phyloP scores from a whole-genome alignment of 2,797 vertebrate species.

The Amblyraja radiata region DNA sequence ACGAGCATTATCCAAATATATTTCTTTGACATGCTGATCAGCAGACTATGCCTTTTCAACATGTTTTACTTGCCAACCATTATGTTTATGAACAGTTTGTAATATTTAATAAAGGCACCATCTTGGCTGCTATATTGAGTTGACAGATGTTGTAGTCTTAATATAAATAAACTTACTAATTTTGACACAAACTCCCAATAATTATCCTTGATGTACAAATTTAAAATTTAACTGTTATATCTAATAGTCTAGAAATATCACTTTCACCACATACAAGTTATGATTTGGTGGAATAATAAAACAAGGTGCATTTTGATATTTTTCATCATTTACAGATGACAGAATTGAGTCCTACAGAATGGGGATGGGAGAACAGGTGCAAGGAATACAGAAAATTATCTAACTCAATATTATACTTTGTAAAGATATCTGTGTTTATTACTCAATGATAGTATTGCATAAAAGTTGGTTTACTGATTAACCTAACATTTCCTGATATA shows the following conservation, averaged over 20 bases:
- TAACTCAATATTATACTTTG: neutral
- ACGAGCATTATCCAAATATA: neutral
- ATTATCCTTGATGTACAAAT: neutral
- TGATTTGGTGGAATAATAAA: constrained; percentile 16
- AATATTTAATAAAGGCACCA: neutral
- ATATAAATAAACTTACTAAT: neutral
- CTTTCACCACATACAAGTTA: neutral
- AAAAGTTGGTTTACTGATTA: neutral
- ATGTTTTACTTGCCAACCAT: neutral
- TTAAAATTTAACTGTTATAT: neutral
- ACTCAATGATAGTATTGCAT: neutral
- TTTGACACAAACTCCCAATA: neutral
- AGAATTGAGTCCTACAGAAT: neutral
- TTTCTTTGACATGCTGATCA: neutral
- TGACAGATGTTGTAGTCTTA: neutral
- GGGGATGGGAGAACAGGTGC: neutral
- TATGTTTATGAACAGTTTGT: neutral
- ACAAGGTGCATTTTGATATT: neutral
- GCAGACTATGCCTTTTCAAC: neutral
- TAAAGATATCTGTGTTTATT: constrained; percentile 6
- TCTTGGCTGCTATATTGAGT: neutral
- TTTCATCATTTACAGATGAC: neutral
- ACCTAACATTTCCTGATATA: neutral
- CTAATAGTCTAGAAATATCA: neutral
- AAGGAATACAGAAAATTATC: neutral